Evolutionary conservation across 1,140 invertebrate genomes (phyloP), one percentile per base, ranked within the genome.

Genomic region (Rhagoletis pomonella): DNA sequence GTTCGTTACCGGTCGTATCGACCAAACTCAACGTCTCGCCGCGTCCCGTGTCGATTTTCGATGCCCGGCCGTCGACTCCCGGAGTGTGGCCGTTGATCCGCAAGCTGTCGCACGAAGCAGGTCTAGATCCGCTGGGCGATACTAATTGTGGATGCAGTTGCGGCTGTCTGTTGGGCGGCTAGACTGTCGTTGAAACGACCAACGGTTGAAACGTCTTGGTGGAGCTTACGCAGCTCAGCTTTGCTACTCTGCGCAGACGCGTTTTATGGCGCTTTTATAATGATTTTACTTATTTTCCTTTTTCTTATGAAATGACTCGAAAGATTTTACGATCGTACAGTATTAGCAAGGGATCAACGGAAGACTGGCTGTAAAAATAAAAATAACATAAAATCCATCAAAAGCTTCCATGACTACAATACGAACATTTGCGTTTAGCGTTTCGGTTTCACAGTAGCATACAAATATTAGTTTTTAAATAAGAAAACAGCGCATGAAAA

Each of bases 191-290:
- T 42, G 42, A 42, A 44, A 14, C 12, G 67, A 44, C 67, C 73
- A 47, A 17, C 73, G n/a, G 73, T 29, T 55, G 73, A 55, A 47
- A 81, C 47, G 73, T n/a, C 47, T 81, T 55, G 73, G 73, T 81
- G 73, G 55, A 44, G 73, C 44, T 17, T 55, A 81, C 73, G 73
- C 73, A 55, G 44, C 29, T 81, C 73, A 81, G 42, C 59, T 44
- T 62, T 62, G 42, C 55, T 60, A 85, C 67, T 69, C 58, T 87
- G 67, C 65, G 65, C 86, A 77, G 67, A 87, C 86, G 62, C 86
- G 9, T 87, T 87, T 87, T 69, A 87, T 87, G 86, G 67, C 64
- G n/a, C 77, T 87, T 87, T 87, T 87, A 87, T 87, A 73, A 87
- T 73, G 55, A 50, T 87, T 87, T 73, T 44, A 65, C 64, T 86